These are phyloP conservation scores for Phalacrocorax brasilianus DNA, from an alignment of 2,113 vertebrate species.

Conservation along the genomic window DNA sequence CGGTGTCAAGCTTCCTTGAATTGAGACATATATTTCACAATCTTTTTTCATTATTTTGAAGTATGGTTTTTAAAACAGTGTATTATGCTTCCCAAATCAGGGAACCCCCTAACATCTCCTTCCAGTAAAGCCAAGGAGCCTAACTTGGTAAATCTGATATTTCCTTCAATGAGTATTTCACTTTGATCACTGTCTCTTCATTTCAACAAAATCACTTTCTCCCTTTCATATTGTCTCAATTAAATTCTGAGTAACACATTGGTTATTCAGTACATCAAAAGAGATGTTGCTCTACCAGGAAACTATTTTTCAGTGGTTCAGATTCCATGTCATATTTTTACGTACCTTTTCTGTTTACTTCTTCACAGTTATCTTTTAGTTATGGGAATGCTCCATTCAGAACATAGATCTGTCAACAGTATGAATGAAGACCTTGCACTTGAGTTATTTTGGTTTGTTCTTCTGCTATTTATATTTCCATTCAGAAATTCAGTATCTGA, in stretches of 20 bases:
- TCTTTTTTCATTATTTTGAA: not conserved
- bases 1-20: not conserved
- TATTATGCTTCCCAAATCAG: not conserved
- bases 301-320: not conserved
- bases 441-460: not conserved
- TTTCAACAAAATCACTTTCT: not conserved
- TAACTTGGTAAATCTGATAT: not conserved
- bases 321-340: not conserved
- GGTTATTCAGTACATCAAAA: not conserved
- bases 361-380: not conserved
- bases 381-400: not conserved
- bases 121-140: not conserved
- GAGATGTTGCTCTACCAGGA: not conserved
- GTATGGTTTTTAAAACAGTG: not conserved
- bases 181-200: not conserved
- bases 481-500: not conserved
- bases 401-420: not conserved
- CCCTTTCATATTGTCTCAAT: not conserved
- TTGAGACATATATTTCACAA: not conserved
- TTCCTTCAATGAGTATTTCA: not conserved
- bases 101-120: not conserved
- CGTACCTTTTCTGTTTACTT: not conserved
- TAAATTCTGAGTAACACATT: not conserved
- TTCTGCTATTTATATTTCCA: not conserved
- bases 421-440: not conserved